Evolutionary conservation across 1,140 invertebrate species (phyloP).

Genomic region (Caenorhabditis brenneri): DNA sequence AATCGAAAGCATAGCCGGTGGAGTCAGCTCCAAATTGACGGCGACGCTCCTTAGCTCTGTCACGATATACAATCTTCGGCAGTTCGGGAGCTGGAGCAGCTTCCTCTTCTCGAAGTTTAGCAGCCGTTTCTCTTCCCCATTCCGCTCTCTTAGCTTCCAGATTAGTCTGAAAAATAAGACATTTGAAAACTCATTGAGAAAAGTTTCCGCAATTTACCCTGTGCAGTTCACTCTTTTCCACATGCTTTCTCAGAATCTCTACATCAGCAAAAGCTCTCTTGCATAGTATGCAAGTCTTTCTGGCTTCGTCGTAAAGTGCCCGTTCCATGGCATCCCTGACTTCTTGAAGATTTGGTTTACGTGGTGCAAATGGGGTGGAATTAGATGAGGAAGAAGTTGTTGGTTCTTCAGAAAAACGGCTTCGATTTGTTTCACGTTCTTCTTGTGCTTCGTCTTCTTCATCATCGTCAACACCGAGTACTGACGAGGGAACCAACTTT

Average conservation of each 20-base stretch:
- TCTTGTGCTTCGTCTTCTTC: constrained; percentile 71
- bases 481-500: background rate
- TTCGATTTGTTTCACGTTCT: constrained; percentile 70
- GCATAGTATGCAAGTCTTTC: constrained; percentile 91
- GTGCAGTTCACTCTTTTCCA: constrained; percentile 90
- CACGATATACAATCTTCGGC: constrained; percentile 78
- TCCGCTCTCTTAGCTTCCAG: constrained; percentile 47
- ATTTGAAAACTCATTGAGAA: background rate
- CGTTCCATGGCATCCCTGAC: constrained; percentile 72
- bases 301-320: constrained; percentile 82
- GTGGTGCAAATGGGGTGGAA: constrained; percentile 27
- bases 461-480: constrained; percentile 60
- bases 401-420: constrained; percentile 43
- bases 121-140: constrained; percentile 29
- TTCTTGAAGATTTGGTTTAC: constrained; percentile 50
- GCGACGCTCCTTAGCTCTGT: constrained; percentile 91
- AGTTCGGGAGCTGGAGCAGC: constrained; percentile 12
- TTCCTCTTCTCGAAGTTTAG: constrained; percentile 31
- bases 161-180: constrained; percentile 47
- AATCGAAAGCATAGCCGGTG: constrained; percentile 36
- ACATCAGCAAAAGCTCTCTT: constrained; percentile 89
- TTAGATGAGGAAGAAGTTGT: constrained; percentile 43
- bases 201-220: constrained; percentile 76
- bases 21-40: constrained; percentile 82
- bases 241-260: constrained; percentile 87